Base-by-base conservation (phyloP, 2,797 vertebrate species). In the Spondyliosoma cantharus region DNA sequence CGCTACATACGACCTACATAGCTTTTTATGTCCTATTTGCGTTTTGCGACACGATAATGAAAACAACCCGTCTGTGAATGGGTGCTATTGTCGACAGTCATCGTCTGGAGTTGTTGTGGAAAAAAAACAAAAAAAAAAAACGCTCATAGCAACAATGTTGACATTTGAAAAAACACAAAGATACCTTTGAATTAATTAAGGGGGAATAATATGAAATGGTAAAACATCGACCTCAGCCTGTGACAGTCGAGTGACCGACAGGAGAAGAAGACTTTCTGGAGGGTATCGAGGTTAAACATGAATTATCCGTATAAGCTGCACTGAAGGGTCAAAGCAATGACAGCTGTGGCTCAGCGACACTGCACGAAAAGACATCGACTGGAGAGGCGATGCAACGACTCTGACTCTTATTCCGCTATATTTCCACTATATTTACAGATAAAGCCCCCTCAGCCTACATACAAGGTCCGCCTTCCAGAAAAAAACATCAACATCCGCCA, bases 271-370 rank as follows among this genome's bases (percentile, higher is more conserved):
- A 73, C 82, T 82, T 78, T 82, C 27, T 64, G 70, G 29, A 62
- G 73, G 58, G 29, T 82, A 92, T 90, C 88, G 88, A 89, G 92
- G 92, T 85, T 94, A 89, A 86, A 92, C 86, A 91, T 92, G 90
- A 93, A 92, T 94, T 92, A 94, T 94, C 93, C 84, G 84, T 84
- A 50, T 93, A 93, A 94, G 87, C 92, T 80, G 37, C 78, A 46
- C 91, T 85, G 83, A 92, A 87, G 94, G 95, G 94, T 96, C 93
- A 96, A 53, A 88, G 94, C 94, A 95, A 95, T 95, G 94, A 95
- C 95, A 95, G 93, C 72, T 89, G 86, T 83, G 89, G 89, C 89
- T 94, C 90, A 89, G 65, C 82, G 80, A 86, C 83, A 79, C 37
- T 42, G 62, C 63, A 77, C 70, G 60, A 76, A 78, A 37, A 74